Percentiles rank a stretch among this genome's conserved stretches.
Conservation (phyloP, 2,888 invertebrate genomes). For the Philereme transversata region DNA sequence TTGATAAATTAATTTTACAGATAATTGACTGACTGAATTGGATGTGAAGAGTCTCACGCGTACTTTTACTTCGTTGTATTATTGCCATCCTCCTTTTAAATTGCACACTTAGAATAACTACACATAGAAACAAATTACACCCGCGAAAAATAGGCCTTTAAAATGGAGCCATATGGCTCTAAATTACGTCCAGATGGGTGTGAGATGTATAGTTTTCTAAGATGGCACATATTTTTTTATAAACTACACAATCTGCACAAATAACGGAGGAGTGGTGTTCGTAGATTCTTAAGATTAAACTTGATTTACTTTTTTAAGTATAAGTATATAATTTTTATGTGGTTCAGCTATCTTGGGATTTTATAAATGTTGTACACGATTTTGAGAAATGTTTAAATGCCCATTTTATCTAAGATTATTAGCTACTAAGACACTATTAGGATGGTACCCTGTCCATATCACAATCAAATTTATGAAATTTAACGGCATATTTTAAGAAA, state of each 20-base stretch:
- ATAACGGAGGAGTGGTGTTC: constrained; percentile 7
- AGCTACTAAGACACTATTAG: constrained; percentile 8
- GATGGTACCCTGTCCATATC: constrained; percentile 1
- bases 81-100: constrained; percentile 9
- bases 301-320: constrained; percentile 19
- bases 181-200: too few relatives aligned
- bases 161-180: too few relatives aligned
- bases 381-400: constrained; percentile 46
- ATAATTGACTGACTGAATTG: constrained; percentile 28
- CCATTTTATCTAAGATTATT: constrained; percentile 16
- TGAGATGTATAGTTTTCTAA: not conserved
- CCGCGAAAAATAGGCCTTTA: too few relatives aligned
- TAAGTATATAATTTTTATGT: not conserved
- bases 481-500: not conserved
- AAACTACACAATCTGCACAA: not conserved
- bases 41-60: constrained; percentile 11
- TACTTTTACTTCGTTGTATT: constrained; percentile 2
- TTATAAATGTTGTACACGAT: constrained; percentile 42
- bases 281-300: constrained; percentile 9
- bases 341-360: constrained; percentile 15
- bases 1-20: constrained; percentile 13
- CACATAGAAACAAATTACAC: too few relatives aligned
- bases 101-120: constrained; percentile 9
- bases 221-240: not conserved
- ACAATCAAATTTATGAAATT: not conserved